Evolutionary conservation across 1,140 invertebrate genomes (phyloP), one percentile per base, ranked within the genome.

Genomic region (Ectropis grisescens): DNA sequence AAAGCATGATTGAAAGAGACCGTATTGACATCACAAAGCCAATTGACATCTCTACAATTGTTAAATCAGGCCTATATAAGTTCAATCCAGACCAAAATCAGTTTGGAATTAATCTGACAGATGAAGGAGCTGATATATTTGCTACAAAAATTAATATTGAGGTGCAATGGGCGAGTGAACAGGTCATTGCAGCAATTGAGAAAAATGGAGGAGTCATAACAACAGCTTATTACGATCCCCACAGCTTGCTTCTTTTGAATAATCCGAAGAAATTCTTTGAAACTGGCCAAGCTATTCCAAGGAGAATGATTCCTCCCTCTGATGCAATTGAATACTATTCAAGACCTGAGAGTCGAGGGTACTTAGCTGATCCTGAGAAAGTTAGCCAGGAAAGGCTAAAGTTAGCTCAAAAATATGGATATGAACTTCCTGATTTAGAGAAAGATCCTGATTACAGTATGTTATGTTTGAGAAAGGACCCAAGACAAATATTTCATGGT

Each of bases 391-490:
- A 94, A 58, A 80, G 92, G 34, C 64, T 91, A 6, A 85, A 90
- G 36, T 82, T 99, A 27, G 87, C 96, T 4, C 97, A 99, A 82
- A 99, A 99, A 76, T 99, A 96, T 85, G 97, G 97, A 8, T 99
- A 99, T 72, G 70, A 79, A 13, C 81, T 98, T 31, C 91, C 92
- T 2, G 86, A 90, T 59, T 86, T 96, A 37, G 89, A 93, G 70
- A 80, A 89, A 10, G 93, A 95, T 82, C 81, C 88, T 0, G 71
- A 88, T 31, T 94, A 90, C 68, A 82, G 91, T 43, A 91, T 96
- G 88, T 79, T 98, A 1, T 82, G 75, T 9, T 82, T 86, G 55
- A 82, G 88, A 26, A 99, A 99, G 84, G 96, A 98, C 84, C 93
- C 96, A 0, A 84, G 95, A 38, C 97, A 99, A 84, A 87, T 98